Evolutionary conservation across 2,888 invertebrate species (phyloP).

Genomic region (Rhopalosiphum nymphaeae): DNA sequence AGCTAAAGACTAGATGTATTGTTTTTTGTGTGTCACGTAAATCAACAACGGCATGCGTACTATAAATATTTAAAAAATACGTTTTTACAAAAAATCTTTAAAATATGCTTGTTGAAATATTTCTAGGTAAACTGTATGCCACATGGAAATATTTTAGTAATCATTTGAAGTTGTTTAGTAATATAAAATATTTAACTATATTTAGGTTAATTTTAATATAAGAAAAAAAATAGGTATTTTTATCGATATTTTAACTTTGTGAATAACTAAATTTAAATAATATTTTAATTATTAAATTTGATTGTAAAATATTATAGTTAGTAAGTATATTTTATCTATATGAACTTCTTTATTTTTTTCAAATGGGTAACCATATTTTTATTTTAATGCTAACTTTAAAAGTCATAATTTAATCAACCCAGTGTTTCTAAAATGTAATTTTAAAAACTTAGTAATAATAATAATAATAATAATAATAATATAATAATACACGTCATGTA

Average conservation of each 20-base stretch:
- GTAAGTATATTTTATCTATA: not conserved
- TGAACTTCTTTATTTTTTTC: not conserved
- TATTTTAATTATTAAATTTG: not conserved
- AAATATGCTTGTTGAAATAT: not conserved
- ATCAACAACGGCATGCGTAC: not conserved
- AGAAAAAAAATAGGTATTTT: not conserved
- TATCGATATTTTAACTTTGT: not conserved
- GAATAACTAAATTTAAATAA: not conserved
- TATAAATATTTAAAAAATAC: not conserved
- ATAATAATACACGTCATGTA: too few relatives aligned
- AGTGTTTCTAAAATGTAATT: not conserved
- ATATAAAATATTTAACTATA: not conserved
- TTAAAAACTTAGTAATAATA: not conserved
- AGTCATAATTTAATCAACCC: not conserved
- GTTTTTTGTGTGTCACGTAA: conserved; percentile 38
- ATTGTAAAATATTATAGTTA: too few relatives aligned
- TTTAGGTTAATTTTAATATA: not conserved
- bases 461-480: not conserved
- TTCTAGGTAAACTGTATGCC: not conserved
- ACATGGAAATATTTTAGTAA: not conserved
- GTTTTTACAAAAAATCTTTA: not conserved
- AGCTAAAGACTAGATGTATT: conserved; percentile 7
- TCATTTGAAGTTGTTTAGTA: not conserved
- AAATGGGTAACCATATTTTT: not conserved
- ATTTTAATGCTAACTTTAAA: not conserved